Evolutionary conservation across 2,797 vertebrate genomes (phyloP), one percentile per base, ranked within the genome.

Genomic region (Paguma larvata): DNA sequence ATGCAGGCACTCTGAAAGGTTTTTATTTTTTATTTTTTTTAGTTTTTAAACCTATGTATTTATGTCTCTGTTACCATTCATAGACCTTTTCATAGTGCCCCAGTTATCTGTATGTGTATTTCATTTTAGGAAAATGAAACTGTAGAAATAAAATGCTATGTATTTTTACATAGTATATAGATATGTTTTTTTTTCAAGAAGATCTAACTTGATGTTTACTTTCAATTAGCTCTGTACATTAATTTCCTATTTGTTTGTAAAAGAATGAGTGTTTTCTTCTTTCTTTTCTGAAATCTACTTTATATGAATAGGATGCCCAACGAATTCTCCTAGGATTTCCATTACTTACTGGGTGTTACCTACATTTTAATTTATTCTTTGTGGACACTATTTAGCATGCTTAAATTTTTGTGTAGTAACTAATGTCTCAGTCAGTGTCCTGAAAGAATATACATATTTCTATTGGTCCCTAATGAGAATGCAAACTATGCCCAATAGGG

Each of bases 201-300:
- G 6, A 23, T 48, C 27, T 80, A 93, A 92, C 4, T 77, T 94
- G 56, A 4, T 86, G 85, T 88, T 97, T 93, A 30, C 2, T 78
- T 96, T 78, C 48, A 27, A 79, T 62, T 73, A 97, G 30, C 8
- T 44, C 4, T 63, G 27, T 85, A 72, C 6, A 53, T 96, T 95
- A 77, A 85, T 97, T 94, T 94, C 10, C 25, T 80, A 89, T 88
- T 97, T 25, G 4, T 46, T 95, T 95, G 56, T 5, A 78, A 23
- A 89, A 56, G 46, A 68, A 38, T 75, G 1, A 23, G 6, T 59
- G 79, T 94, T 1, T 21, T 18, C 41, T 46, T 44, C 85, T 91
- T 94, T 38, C 34, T 72, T n/a, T 3, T 4, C 38, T 91, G n/a
- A 68, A 84, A 44, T 63, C 38, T 48, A 1, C 65, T 94, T 86